Base-by-base conservation (phyloP, 2,797 vertebrate genomes). In the Lutjanus campechanus region DNA sequence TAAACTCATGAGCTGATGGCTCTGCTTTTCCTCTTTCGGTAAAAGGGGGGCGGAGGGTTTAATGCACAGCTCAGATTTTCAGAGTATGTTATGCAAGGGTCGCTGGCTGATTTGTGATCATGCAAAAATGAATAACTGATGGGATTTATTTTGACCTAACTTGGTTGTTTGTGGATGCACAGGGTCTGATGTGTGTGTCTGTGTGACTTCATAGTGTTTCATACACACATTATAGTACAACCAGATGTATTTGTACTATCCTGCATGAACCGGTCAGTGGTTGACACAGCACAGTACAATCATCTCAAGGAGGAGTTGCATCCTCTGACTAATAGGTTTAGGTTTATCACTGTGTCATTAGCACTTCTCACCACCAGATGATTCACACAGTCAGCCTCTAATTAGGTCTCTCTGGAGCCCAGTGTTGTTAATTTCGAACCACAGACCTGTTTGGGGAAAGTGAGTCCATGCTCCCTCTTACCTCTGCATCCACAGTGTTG, bases 21-120 rank as follows among this genome's bases (percentile, higher is more conserved):
- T 93, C 93, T 95, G 93, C 81, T 93, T 93, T 90, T 91, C 65
- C 68, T 92, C 89, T 85, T 74, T 83, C 0, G 20, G 77, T 73
- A 69, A 65, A 62, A 80, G 61, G 59, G 72, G 58, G 9, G 55
- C 5, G 8, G 56, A 60, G 40, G 60, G 53, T 73, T 87, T 72
- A 73, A 77, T 62, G 41, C 53, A 82, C 51, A 60, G 22, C 29
- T 84, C 5, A 43, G 5, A 54, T 58, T 46, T 65, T 76, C 29
- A 36, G 54, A 7, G 9, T 15, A 25, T 43, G 13, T 64, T 73
- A 41, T 65, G n/a, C 49, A 60, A 55, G 11, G 15, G 2, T 11
- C 29, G 29, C 29, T 36, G 29, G 29, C 6, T 20, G 15, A 53
- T 44, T 29, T 11, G 11, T 22, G 49, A 29, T 69, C 0, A 15